Percentiles rank a stretch among this genome's conserved stretches.
Conservation (phyloP, 2,113 vertebrate genomes). For the Aythya baeri region DNA sequence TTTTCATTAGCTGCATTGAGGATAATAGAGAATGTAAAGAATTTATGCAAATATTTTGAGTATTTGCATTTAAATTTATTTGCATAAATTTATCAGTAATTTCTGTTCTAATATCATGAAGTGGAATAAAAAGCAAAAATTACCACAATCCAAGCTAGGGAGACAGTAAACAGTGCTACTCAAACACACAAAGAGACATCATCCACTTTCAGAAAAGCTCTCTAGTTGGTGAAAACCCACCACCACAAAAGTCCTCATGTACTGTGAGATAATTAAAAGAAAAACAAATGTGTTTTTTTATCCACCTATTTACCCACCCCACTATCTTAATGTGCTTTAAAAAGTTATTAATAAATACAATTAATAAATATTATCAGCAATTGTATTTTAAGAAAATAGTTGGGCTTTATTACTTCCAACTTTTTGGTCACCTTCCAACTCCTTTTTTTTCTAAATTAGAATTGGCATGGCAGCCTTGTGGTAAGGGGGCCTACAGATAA, state of each 20-base stretch:
- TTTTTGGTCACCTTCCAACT: not conserved
- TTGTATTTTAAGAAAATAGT: not conserved
- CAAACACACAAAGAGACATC: not conserved
- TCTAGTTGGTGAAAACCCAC: not conserved
- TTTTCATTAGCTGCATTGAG: not conserved
- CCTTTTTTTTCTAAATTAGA: not conserved
- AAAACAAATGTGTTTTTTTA: not conserved
- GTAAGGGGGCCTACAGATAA: not conserved
- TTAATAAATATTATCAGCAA: not conserved
- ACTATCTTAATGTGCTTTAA: no score
- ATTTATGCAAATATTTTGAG: not conserved
- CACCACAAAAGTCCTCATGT: not conserved
- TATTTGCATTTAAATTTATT: no score
- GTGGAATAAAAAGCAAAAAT: not conserved
- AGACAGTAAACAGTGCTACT: not conserved
- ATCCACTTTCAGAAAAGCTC: not conserved
- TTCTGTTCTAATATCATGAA: not conserved
- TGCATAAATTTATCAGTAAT: not conserved
- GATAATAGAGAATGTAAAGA: not conserved
- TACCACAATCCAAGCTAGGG: not conserved
- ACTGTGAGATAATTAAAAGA: not conserved
- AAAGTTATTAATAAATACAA: not conserved
- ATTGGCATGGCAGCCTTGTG: not conserved
- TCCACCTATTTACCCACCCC: not conserved
- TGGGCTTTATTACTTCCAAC: not conserved